Percentiles rank a stretch among this genome's conserved stretches.
phyloP scores from a whole-genome alignment of 2,888 invertebrate genomes.

The Hypolimnas misippus region DNA sequence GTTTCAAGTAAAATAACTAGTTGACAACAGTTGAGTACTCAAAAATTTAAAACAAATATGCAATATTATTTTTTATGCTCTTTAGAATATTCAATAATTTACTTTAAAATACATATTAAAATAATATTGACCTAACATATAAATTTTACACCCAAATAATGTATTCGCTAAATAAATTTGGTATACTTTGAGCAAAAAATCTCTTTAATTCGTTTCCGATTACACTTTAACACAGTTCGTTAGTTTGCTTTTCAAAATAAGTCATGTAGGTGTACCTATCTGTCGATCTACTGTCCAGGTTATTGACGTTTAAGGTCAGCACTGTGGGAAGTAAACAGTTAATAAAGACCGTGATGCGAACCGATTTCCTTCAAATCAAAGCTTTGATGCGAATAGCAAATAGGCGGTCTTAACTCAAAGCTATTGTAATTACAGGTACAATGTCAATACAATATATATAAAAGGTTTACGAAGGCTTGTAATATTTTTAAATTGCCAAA shows the following conservation, averaged over 20 bases:
- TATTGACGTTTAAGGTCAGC: slow-evolving; percentile 37
- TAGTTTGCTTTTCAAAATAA: slow-evolving; percentile 5
- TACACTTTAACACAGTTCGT: neutral
- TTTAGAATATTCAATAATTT: too few relatives aligned
- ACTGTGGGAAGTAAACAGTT: slow-evolving; percentile 29
- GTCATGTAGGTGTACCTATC: slow-evolving; percentile 10
- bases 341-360: slow-evolving; percentile 29
- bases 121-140: too few relatives aligned
- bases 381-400: slow-evolving; percentile 35
- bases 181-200: too few relatives aligned
- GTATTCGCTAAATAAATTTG: too few relatives aligned
- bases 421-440: neutral
- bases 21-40: too few relatives aligned
- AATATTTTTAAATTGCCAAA: too few relatives aligned
- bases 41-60: too few relatives aligned
- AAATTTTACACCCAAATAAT: too few relatives aligned
- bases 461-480: neutral
- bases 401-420: slow-evolving; percentile 3
- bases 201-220: neutral
- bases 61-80: too few relatives aligned
- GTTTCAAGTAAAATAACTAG: too few relatives aligned
- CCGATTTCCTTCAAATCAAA: slow-evolving; percentile 30
- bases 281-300: slow-evolving; percentile 20
- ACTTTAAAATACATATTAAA: too few relatives aligned
- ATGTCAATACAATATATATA: neutral